Evolutionary conservation across 2,888 invertebrate species (phyloP).

Genomic region (Ochropleura leucogaster): DNA sequence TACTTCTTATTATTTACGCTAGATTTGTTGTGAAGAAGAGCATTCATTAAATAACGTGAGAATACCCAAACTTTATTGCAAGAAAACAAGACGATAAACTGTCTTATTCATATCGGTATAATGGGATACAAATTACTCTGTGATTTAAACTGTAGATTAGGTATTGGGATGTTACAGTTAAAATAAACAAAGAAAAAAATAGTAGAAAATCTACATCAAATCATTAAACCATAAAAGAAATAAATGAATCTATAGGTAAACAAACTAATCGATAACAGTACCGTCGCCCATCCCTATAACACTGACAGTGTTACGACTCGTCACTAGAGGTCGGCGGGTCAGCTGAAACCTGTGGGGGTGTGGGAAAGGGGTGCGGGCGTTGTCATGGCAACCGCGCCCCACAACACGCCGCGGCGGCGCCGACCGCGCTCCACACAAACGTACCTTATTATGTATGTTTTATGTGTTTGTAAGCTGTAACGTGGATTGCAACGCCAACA

Average conservation of each 20-base stretch:
- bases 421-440: conserved; percentile 78
- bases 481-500: conserved; percentile 78
- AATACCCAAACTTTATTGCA: not conserved
- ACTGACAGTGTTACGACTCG: conserved; percentile 84
- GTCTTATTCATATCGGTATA: not conserved
- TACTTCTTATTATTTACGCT: not conserved
- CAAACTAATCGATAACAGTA: conserved; percentile 45
- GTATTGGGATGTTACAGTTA: not conserved
- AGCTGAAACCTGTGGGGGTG: conserved; percentile 78
- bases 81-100: not conserved
- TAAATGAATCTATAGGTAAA: conserved; percentile 8
- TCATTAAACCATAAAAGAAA: not conserved
- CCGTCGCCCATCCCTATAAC: conserved; percentile 70
- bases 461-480: conserved; percentile 83
- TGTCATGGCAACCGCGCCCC: conserved; percentile 85
- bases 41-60: not conserved
- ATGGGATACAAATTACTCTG: not conserved
- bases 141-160: too few species aligned
- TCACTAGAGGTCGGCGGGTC: conserved; percentile 88
- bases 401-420: conserved; percentile 90
- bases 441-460: conserved; percentile 81
- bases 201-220: not conserved
- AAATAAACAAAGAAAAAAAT: not conserved
- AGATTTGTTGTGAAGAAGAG: not conserved
- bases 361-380: conserved; percentile 76